Conservation (phyloP, 2,888 invertebrate genomes). For the Brachyptera putata region DNA sequence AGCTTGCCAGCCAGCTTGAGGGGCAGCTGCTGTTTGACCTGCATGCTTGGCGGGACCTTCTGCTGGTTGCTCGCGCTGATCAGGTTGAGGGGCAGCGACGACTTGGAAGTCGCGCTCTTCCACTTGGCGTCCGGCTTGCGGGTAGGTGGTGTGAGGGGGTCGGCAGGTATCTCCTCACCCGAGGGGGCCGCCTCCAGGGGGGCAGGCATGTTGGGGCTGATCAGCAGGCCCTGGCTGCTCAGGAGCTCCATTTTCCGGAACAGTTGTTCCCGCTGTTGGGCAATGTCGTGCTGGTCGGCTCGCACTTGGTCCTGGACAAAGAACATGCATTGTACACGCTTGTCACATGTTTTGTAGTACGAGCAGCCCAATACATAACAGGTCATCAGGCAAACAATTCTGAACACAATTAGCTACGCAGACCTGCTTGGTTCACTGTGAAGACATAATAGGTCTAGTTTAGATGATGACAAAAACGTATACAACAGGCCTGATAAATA, state of each 20-base stretch:
- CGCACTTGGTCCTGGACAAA: slow-evolving; percentile 60
- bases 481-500: no score
- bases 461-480: no score
- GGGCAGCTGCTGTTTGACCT: slow-evolving; percentile 83
- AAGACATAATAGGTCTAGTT: no score
- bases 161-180: slow-evolving; percentile 23
- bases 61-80: slow-evolving; percentile 76
- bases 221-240: slow-evolving; percentile 66
- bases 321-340: no score
- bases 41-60: slow-evolving; percentile 50
- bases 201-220: slow-evolving; percentile 33
- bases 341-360: no score
- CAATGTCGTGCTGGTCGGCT: slow-evolving; percentile 79
- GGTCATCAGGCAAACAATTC: no score
- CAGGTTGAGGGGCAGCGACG: slow-evolving; percentile 65
- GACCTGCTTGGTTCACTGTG: no score
- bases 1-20: slow-evolving; percentile 65
- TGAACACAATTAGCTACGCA: no score
- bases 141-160: slow-evolving; percentile 24
- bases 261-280: slow-evolving; percentile 85
- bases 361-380: no score
- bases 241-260: slow-evolving; percentile 82
- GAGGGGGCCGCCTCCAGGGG: neutral
- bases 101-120: slow-evolving; percentile 34
- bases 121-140: slow-evolving; percentile 32